Evolutionary conservation across 2,113 vertebrate species (phyloP), one percentile per base, ranked within the genome.

Genomic region (Tragelaphus imberbis): DNA sequence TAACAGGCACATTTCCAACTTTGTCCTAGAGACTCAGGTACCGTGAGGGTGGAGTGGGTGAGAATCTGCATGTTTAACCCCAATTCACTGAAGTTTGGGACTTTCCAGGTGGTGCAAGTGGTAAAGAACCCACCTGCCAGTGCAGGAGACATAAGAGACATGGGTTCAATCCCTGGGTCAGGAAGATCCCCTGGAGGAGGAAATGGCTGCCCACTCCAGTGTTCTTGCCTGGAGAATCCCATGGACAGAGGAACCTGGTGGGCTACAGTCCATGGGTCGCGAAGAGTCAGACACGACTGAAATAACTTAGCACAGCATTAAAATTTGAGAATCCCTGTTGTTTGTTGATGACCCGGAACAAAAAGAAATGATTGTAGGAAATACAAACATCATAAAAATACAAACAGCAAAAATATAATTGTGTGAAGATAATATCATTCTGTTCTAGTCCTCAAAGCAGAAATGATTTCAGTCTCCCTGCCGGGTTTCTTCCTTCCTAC

Each of bases 221-320:
- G 19, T 71, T 71, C 19, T 36, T 71, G 68, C 68, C n/a, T 40
- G 19, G n/a, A 71, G 21, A 75, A 75, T 75, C 68, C 36, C 68
- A 25, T 40, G 36, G 68, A 75, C 68, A 40, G 68, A 40, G 10
- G 68, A 23, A 21, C 36, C 68, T 40, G 68, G 68, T 75, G 68
- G 68, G 10, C 9, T 23, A 71, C 0, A 0, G 68, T 75, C 10
- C 68, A 2, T 75, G 68, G 21, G 68, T 75, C 0, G 1, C 68
- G 23, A 68, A 71, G 68, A 75, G 68, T 75, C 0, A 2, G 19
- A 40, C n/a, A 40, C 0, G 68, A 71, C 5, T 40, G 68, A 71
- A 40, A 11, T 21, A 71, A 71, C 68, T 71, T 71, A 23, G 68
- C 68, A 71, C 10, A 12, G 19, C n/a, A 40, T 71, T 71, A 71